Evolutionary conservation across 2,113 vertebrate genomes (phyloP), one percentile per base, ranked within the genome.

Genomic region (Cyrtonyx montezumae): DNA sequence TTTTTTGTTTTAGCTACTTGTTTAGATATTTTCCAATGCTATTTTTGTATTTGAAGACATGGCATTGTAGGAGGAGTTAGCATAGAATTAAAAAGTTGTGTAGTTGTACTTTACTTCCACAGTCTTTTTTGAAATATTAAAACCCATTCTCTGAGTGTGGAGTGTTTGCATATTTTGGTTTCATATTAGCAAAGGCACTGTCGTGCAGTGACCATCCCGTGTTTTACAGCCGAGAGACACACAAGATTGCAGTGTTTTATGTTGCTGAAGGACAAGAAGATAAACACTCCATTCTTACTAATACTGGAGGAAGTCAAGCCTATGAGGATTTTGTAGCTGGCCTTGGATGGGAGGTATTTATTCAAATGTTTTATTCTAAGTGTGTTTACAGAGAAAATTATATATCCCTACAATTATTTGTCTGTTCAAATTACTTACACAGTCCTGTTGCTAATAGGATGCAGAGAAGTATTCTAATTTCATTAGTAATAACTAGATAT

Each of bases 181-280:
- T 87, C 11, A 0, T 79, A 19, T 62, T 68, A 28, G 23, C 84
- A 59, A 87, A 80, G 37, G 25, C 30, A 45, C 62, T 91, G 26
- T 84, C 34, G n/a, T 65, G 46, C 58, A 70, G 36, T 92, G 53
- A 77, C 59, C 45, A 62, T 94, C 46, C 90, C 93, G 67, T 97
- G 59, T 94, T 92, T 97, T 96, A 87, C 85, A 99, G 99, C 96
- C 98, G 99, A 51, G 99, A 99, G 95, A 99, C 99, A 14, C 99
- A 99, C 97, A 99, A 99, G 97, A 99, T 99, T 36, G 99, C 99
- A 20, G 99, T 99, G 82, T 99, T 99, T 97, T 99, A 99, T 80
- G 99, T 99, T 87, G 99, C 99, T 53, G 99, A 99, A 94, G 99
- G 99, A 43, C 99, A 99, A 97, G 99, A 99, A 97, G 99, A 99